phyloP scores from a whole-genome alignment of 2,888 invertebrate species.

The Mylabris sibirica region DNA sequence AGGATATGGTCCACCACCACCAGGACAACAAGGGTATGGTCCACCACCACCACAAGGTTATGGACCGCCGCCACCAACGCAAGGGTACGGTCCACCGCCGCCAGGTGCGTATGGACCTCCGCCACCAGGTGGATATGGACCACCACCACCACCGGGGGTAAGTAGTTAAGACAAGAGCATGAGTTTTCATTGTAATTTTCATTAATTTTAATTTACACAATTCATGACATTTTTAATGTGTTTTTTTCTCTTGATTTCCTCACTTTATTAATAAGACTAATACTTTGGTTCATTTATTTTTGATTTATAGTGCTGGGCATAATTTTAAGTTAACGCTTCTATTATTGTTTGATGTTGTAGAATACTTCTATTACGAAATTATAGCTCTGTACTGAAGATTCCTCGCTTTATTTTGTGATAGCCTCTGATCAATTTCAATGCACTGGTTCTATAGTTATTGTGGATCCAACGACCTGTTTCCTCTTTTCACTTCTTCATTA shows the following conservation, averaged over 20 bases:
- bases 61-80: slow-evolving; percentile 38
- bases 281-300: not conserved
- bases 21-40: slow-evolving; percentile 43
- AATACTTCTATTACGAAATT: too few relatives aligned
- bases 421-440: too few relatives aligned
- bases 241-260: not conserved
- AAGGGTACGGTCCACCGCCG: slow-evolving; percentile 44
- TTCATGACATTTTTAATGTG: slow-evolving; percentile 6
- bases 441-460: too few relatives aligned
- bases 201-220: not conserved
- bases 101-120: slow-evolving; percentile 40
- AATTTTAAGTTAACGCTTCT: too few relatives aligned
- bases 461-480: too few relatives aligned
- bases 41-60: slow-evolving; percentile 39
- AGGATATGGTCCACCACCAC: slow-evolving; percentile 42
- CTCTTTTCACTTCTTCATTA: too few relatives aligned
- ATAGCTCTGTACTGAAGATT: too few relatives aligned
- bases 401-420: too few relatives aligned
- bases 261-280: not conserved
- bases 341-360: too few relatives aligned
- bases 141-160: slow-evolving; percentile 39
- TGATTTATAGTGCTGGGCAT: too few relatives aligned
- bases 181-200: not conserved
- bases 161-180: slow-evolving; percentile 30
- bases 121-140: slow-evolving; percentile 33